Evolutionary conservation across 2,113 vertebrate species (phyloP).

Genomic region (Amazona vittata): DNA sequence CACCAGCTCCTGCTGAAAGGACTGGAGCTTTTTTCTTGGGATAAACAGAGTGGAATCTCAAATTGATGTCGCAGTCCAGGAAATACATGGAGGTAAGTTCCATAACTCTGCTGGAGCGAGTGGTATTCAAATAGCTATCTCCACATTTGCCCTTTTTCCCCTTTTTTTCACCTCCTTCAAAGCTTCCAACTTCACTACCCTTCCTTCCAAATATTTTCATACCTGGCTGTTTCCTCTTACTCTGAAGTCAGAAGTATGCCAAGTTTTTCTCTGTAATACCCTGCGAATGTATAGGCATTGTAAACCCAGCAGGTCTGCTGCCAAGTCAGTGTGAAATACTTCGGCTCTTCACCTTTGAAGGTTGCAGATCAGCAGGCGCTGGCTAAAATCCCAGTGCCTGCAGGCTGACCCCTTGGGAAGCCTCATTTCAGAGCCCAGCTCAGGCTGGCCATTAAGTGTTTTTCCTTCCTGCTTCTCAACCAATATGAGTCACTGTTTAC

Average conservation of each 20-base stretch:
- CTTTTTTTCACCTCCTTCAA: rapidly evolving
- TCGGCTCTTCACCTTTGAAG: neutral
- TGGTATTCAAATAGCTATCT: neutral
- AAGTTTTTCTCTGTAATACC: neutral
- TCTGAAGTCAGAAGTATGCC: neutral
- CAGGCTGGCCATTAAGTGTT: neutral
- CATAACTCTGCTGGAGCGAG: neutral
- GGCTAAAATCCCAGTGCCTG: neutral
- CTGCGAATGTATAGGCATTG: neutral
- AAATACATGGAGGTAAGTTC: neutral
- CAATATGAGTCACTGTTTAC: neutral
- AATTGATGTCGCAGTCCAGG: rapidly evolving
- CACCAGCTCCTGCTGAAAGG: neutral
- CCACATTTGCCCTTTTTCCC: neutral
- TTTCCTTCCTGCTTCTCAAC: constrained; percentile 10
- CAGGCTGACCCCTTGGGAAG: neutral
- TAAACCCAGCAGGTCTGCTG: neutral
- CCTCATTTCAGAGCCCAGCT: neutral
- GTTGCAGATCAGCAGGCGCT: neutral
- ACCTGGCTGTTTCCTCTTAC: neutral
- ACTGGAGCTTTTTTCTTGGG: neutral
- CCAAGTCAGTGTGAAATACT: neutral
- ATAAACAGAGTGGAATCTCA: neutral
- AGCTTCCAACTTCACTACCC: neutral
- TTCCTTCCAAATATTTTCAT: neutral